phyloP scores from a whole-genome alignment of 2,797 vertebrate genomes.

The Oreochromis mossambicus region DNA sequence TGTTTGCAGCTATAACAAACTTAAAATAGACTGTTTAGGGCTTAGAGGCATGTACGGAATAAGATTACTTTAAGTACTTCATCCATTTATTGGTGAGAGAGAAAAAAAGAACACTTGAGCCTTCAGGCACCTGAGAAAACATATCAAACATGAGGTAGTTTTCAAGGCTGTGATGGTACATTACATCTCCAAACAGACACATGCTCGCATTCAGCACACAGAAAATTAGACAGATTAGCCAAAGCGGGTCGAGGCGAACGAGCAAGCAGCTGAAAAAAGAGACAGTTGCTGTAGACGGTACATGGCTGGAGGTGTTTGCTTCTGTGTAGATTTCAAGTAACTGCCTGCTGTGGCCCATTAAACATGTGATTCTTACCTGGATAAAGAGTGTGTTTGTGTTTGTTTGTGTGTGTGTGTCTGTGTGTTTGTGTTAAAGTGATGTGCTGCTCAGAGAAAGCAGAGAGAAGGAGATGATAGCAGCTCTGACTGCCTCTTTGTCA shows the following conservation, averaged over 20 bases:
- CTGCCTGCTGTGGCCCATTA: slow-evolving; percentile 43
- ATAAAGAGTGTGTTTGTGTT: slow-evolving; percentile 2
- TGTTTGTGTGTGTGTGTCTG: background rate
- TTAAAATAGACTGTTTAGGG: background rate
- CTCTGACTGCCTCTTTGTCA: background rate
- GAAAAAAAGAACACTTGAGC: background rate
- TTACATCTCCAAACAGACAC: slow-evolving; percentile 13
- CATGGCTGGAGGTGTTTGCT: slow-evolving; percentile 23
- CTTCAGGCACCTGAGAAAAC: background rate
- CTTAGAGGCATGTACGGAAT: background rate
- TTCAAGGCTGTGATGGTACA: slow-evolving; percentile 18
- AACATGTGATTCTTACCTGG: background rate
- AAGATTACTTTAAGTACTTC: background rate
- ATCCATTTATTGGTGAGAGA: background rate
- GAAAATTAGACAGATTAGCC: background rate
- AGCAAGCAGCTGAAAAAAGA: background rate
- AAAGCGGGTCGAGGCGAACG: background rate
- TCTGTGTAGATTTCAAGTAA: slow-evolving; percentile 28
- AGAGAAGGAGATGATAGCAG: background rate
- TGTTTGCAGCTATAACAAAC: background rate
- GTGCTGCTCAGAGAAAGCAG: background rate
- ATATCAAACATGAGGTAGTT: background rate
- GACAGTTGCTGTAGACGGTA: background rate
- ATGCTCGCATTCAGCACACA: background rate
- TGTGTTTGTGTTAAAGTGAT: background rate